These are phyloP conservation scores for Thymallus thymallus DNA, from an alignment of 2,113 vertebrate genomes.

Conservation along the genomic window DNA sequence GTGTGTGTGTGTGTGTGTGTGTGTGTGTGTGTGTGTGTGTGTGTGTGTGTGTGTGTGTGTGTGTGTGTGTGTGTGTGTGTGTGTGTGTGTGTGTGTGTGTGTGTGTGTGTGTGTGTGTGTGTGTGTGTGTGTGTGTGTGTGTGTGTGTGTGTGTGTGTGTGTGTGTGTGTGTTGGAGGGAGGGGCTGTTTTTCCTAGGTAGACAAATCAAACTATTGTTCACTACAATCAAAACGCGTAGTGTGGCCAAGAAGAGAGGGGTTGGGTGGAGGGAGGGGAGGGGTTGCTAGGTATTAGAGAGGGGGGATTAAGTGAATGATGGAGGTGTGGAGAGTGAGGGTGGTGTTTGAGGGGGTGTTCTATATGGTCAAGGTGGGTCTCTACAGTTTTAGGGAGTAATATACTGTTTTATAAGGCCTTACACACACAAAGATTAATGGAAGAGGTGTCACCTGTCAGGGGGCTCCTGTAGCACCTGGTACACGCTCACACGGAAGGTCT, in stretches of 20 bases:
- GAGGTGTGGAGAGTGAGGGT: too few relatives aligned
- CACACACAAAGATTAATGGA: background rate
- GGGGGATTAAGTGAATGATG: too few relatives aligned
- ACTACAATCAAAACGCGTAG: background rate
- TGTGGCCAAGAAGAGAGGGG: background rate
- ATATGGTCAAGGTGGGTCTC: too few relatives aligned
- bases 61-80: background rate
- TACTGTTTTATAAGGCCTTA: background rate
- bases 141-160: background rate
- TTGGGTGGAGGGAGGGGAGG: constrained; percentile 9
- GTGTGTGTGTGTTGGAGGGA: background rate
- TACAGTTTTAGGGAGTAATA: background rate
- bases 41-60: constrained; percentile 7
- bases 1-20: background rate
- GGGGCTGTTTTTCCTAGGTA: constrained; percentile 1
- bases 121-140: constrained; percentile 1
- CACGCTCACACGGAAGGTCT: constrained; percentile 87
- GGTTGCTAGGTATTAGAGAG: background rate
- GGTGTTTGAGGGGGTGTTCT: too few relatives aligned
- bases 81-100: too few relatives aligned
- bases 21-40: constrained; percentile 13
- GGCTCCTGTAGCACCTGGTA: constrained; percentile 89
- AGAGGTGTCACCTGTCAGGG: constrained; percentile 75
- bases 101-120: too few relatives aligned
- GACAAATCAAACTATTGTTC: background rate